Evolutionary conservation across 1,140 invertebrate genomes (phyloP), one percentile per base, ranked within the genome.

Genomic region (Drosophila sturtevanti): DNA sequence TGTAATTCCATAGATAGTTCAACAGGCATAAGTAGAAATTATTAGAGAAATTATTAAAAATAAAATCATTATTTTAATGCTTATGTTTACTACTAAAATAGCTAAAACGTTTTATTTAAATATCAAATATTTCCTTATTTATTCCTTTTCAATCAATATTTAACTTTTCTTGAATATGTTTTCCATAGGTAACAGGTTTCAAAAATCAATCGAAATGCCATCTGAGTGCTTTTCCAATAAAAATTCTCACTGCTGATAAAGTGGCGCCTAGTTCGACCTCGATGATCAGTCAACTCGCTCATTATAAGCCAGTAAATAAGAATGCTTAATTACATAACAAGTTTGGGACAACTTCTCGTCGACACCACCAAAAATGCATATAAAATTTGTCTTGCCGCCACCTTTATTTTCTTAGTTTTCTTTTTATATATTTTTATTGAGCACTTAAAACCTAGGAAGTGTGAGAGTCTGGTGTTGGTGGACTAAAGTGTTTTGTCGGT

Each of bases 401-500:
- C 72, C 65, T 64, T 16, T n/a, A n/a, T n/a, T 44, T 24, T 9
- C 38, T 14, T 44, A 44, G 41, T 44, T 44, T 44, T 44, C 0
- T 1, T 16, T 18, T 27, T 41, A 7, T 31, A 6, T 41, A 54
- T 41, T 76, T 77, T 77, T 77, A 77, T 77, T 63, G 66, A 70
- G 73, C 73, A 77, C 74, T 77, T 77, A 69, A 77, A 56, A 59
- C 35, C 72, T 38, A 59, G 65, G 61, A 63, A 54, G 74, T 61
- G 48, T 52, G 58, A 24, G 24, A 27, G 66, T 62, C 66, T 64
- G 41, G 60, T 34, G n/a, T n/a, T n/a, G 60, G 62, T 59, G 41
- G 61, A 77, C 66, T 60, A 76, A 77, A 76, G 72, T 70, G 72
- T 77, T 77, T 76, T 77, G 72, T 65, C 73, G 66, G 60, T 68